These are phyloP conservation scores for Chionodraco myersi DNA, from an alignment of 2,113 vertebrate genomes.

Conservation along the genomic window DNA sequence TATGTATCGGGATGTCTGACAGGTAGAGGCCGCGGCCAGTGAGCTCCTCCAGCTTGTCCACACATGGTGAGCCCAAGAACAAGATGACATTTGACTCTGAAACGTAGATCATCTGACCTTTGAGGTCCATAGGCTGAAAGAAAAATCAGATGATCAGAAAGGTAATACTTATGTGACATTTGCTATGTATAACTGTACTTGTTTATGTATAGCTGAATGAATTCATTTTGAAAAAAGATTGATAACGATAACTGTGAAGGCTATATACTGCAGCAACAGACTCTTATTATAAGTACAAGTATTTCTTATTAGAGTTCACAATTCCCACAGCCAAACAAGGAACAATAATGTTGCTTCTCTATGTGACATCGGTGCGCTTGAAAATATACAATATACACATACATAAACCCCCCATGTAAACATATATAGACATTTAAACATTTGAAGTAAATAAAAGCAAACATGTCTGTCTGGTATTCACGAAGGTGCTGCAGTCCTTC, in stretches of 20 bases:
- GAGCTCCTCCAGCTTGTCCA: constrained; percentile 96
- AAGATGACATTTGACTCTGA: constrained; percentile 93
- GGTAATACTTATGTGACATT: background rate
- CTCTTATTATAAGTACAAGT: background rate
- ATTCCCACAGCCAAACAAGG: background rate
- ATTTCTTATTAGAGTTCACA: background rate
- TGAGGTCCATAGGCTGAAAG: constrained; percentile 95
- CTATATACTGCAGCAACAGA: background rate
- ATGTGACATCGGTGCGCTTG: background rate
- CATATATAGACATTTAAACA: constrained; percentile 7
- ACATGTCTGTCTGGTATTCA: background rate
- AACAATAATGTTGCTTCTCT: background rate
- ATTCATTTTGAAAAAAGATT: background rate
- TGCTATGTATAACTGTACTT: background rate
- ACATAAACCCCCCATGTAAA: background rate
- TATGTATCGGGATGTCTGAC: constrained; percentile 98
- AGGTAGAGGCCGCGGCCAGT: constrained; percentile 95
- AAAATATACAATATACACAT: constrained; percentile 8
- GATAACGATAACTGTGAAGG: background rate
- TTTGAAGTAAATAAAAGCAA: constrained; percentile 5
- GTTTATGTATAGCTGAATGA: background rate
- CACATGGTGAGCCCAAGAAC: constrained; percentile 96
- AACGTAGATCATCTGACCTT: constrained; percentile 99
- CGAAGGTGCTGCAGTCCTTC: constrained; percentile 9
- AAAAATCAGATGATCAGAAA: constrained; percentile 30